These are phyloP conservation scores for Subanguina moxae DNA, from an alignment of 1,140 invertebrate species.

Conservation along the genomic window DNA sequence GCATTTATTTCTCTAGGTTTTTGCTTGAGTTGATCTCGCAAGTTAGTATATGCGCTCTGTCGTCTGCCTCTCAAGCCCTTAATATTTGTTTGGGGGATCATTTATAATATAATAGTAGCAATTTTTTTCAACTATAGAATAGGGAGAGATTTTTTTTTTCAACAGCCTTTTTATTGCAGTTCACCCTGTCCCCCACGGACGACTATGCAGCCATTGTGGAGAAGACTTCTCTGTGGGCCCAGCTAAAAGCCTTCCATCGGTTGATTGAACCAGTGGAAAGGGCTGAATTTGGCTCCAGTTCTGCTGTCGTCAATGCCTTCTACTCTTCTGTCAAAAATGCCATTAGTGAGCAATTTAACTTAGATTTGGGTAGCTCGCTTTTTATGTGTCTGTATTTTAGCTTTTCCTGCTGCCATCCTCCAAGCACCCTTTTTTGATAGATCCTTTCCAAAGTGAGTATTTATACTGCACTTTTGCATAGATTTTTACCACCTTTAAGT, in stretches of 20 bases:
- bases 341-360: constrained; percentile 34
- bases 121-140: no score
- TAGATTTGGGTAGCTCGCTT: not conserved
- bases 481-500: no score
- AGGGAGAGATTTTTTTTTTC: no score
- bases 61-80: no score
- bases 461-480: no score
- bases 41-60: no score
- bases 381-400: constrained; percentile 25
- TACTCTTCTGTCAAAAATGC: constrained; percentile 48
- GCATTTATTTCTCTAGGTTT: no score
- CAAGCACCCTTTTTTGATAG: constrained; percentile 52
- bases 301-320: constrained; percentile 47
- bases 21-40: no score
- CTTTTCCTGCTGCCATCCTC: constrained; percentile 53
- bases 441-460: constrained; percentile 62
- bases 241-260: constrained; percentile 44
- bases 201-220: constrained; percentile 28
- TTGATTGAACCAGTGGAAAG: constrained; percentile 40
- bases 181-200: constrained; percentile 20
- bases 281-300: constrained; percentile 37
- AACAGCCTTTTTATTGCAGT: constrained; percentile 12
- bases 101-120: no score
- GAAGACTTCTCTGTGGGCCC: constrained; percentile 41
- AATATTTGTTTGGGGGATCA: no score